Percentiles rank a stretch among this genome's conserved stretches.
Evolutionary conservation across 2,888 invertebrate genomes (phyloP).

Genomic region (Creontiades dilutus): DNA sequence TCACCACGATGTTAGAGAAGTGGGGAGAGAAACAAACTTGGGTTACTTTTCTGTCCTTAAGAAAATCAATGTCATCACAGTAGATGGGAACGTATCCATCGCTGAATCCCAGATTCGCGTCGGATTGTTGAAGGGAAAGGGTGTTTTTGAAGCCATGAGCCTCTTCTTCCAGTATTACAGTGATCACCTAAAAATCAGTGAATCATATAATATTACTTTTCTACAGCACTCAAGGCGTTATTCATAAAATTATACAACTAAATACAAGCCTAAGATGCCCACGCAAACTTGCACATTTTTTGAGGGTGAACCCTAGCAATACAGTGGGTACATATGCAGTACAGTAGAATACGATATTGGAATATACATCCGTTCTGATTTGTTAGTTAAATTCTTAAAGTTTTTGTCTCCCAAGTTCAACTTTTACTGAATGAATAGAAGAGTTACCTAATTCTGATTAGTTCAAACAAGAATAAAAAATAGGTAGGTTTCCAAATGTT

Average conservation of each 20-base stretch:
- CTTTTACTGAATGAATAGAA: slow-evolving; percentile 74
- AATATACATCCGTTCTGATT: too few species aligned
- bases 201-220: not conserved
- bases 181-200: slow-evolving; percentile 77
- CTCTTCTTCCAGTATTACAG: slow-evolving; percentile 79
- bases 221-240: too few species aligned
- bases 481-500: too few species aligned
- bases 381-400: too few species aligned
- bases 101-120: slow-evolving; percentile 79
- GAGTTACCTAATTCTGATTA: too few species aligned
- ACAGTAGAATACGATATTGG: too few species aligned
- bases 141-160: slow-evolving; percentile 70
- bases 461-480: too few species aligned
- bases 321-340: too few species aligned
- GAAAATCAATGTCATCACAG: slow-evolving; percentile 78
- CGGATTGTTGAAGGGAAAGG: slow-evolving; percentile 77
- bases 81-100: slow-evolving; percentile 79
- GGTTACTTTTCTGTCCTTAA: slow-evolving; percentile 78
- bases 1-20: slow-evolving; percentile 79
- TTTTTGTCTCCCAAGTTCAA: slow-evolving; percentile 76
- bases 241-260: too few species aligned
- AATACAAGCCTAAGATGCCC: too few species aligned
- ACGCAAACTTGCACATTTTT: too few species aligned
- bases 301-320: too few species aligned
- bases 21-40: slow-evolving; percentile 79